Percentiles rank a stretch among this genome's conserved stretches.
Evolutionary conservation across 2,797 vertebrate species (phyloP).

Genomic region (Falco cherrug): DNA sequence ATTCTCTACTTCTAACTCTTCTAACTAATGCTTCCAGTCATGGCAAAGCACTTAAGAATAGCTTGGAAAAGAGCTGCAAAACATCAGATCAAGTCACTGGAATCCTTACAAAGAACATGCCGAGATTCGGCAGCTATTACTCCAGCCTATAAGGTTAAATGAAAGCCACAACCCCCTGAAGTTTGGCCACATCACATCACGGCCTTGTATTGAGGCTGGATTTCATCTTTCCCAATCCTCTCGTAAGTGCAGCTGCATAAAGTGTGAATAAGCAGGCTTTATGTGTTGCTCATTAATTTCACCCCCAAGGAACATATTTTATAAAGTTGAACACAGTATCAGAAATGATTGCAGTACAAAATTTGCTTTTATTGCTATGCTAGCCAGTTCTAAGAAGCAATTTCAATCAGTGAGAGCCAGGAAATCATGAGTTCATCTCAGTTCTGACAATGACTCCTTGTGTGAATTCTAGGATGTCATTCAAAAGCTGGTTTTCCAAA

Average conservation of each 20-base stretch:
- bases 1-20: too few relatives aligned
- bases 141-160: neutral
- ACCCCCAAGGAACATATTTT: conserved; percentile 33
- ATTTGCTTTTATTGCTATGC: conserved; percentile 16
- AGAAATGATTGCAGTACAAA: neutral
- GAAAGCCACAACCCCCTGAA: neutral
- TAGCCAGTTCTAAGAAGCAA: neutral
- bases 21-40: neutral
- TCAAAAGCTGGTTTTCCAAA: neutral
- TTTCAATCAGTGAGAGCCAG: conserved; percentile 4
- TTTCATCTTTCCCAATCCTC: conserved; percentile 33
- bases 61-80: neutral
- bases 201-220: neutral
- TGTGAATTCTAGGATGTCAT: neutral
- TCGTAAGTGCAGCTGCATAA: conserved; percentile 14
- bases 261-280: conserved; percentile 43
- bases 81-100: neutral
- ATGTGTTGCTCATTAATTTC: conserved; percentile 32
- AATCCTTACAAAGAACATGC: neutral
- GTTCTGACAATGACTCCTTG: conserved; percentile 10
- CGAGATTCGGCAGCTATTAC: neutral
- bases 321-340: neutral
- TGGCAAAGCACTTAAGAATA: neutral
- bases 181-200: neutral
- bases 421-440: conserved; percentile 36